A percentile compares a stretch with the other conserved stretches of the same genome.
phyloP scores from a whole-genome alignment of 2,888 invertebrate species.

The Meiosimyza platycephala region DNA sequence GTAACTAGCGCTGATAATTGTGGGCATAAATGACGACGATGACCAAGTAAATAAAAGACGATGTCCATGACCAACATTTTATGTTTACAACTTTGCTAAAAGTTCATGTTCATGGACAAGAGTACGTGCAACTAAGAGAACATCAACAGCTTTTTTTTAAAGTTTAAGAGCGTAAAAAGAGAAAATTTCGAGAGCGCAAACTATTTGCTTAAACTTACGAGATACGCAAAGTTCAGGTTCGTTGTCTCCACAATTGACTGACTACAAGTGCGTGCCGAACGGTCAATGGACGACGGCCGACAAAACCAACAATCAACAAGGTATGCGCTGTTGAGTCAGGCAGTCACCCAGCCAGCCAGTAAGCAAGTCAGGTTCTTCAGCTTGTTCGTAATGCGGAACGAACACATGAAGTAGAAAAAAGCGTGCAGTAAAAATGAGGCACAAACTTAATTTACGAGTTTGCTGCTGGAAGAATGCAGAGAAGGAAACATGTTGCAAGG shows the following conservation, averaged over 20 bases:
- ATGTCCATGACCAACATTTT: conserved; percentile 38
- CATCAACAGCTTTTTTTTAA: neutral
- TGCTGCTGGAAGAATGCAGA: conserved; percentile 22
- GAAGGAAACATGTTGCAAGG: conserved; percentile 34
- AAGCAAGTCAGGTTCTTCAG: conserved; percentile 5
- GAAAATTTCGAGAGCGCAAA: neutral
- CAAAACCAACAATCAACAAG: conserved; percentile 6
- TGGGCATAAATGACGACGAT: neutral
- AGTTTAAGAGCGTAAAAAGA: neutral
- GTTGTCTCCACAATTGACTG: conserved; percentile 27
- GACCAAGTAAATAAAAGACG: neutral
- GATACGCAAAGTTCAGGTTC: neutral
- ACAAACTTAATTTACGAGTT: conserved; percentile 15
- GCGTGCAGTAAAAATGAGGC: conserved; percentile 19
- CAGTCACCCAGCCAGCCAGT: neutral
- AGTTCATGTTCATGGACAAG: conserved; percentile 36
- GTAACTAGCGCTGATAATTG: neutral
- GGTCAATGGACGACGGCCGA: conserved; percentile 58
- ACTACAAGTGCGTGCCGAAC: conserved; percentile 43
- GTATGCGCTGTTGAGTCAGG: conserved; percentile 10
- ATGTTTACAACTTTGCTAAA: conserved; percentile 15
- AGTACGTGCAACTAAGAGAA: neutral
- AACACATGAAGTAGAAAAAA: conserved; percentile 4
- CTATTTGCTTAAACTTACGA: too few relatives aligned
- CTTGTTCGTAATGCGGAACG: conserved; percentile 20